Evolutionary conservation across 2,113 vertebrate genomes (phyloP).

Genomic region (Isichthys henryi): DNA sequence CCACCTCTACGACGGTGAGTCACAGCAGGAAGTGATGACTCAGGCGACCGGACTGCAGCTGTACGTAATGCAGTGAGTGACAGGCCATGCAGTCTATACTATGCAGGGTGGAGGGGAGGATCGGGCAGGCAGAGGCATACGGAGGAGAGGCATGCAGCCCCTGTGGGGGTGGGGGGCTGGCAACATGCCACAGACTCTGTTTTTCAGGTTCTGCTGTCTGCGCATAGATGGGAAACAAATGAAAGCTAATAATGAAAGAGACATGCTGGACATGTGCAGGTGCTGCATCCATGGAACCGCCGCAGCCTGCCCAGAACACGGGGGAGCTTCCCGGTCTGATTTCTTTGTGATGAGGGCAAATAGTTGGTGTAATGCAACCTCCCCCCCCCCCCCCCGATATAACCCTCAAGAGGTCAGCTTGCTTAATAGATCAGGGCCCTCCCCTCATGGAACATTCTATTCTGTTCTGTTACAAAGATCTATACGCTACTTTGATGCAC

Average conservation of each 20-base stretch:
- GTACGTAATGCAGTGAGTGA: not conserved
- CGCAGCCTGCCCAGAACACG: not conserved
- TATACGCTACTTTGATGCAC: not conserved
- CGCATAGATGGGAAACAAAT: not conserved
- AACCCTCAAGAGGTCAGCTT: not conserved
- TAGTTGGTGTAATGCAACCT: not conserved
- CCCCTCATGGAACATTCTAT: not conserved
- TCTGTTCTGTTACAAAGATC: not conserved
- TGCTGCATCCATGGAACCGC: not conserved
- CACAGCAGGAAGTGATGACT: not conserved
- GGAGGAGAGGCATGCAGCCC: not conserved
- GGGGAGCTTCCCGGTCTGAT: not conserved
- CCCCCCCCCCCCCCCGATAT: not conserved
- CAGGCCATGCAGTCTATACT: not conserved
- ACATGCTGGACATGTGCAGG: not conserved
- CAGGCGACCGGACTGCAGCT: not conserved
- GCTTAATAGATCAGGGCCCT: not conserved
- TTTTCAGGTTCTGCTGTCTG: not conserved
- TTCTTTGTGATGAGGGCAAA: not conserved
- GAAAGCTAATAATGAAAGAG: not conserved
- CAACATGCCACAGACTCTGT: not conserved
- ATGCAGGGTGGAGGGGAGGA: not conserved
- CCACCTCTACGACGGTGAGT: too few species aligned
- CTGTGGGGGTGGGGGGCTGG: too few species aligned
- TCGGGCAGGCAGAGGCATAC: not conserved